Percentiles rank a stretch among this genome's conserved stretches.
These are phyloP conservation scores for Dascyllus trimaculatus DNA, from an alignment of 2,113 vertebrate genomes.

Conservation along the genomic window DNA sequence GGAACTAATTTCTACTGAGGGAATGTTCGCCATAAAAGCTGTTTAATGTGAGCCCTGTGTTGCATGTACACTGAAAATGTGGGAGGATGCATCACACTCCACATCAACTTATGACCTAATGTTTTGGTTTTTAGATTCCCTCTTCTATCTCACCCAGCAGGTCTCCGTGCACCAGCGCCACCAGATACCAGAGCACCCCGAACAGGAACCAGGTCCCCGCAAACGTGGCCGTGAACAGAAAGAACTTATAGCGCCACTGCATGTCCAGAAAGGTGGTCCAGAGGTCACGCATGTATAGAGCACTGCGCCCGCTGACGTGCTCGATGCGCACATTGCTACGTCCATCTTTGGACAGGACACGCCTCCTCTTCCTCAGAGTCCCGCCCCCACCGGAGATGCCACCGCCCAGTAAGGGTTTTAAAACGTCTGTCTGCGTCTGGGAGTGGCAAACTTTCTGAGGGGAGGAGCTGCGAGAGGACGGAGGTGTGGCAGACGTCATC, in stretches of 20 bases:
- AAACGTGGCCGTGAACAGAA: conserved; percentile 95
- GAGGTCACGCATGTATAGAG: conserved; percentile 96
- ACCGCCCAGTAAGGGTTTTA: conserved; percentile 88
- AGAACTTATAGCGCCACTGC: conserved; percentile 97
- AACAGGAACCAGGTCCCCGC: conserved; percentile 97
- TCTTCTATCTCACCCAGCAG: conserved; percentile 85
- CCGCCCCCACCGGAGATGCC: conserved; percentile 37
- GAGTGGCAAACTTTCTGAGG: conserved; percentile 94
- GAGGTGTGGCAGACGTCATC: conserved; percentile 84
- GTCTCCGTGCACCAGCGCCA: conserved; percentile 93
- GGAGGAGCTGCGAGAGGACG: conserved; percentile 82
- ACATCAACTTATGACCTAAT: not conserved
- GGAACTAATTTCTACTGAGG: not conserved
- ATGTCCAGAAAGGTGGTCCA: conserved; percentile 99
- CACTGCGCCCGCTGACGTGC: conserved; percentile 89
- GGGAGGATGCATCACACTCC: not conserved
- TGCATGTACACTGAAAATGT: not conserved
- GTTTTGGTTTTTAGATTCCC: not conserved
- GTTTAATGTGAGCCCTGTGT: not conserved
- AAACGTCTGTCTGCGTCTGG: conserved; percentile 94
- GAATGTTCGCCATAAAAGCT: not conserved
- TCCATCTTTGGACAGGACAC: conserved; percentile 95
- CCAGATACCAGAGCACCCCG: conserved; percentile 94
- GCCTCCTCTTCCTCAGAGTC: conserved; percentile 83
- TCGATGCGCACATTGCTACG: conserved; percentile 95